A percentile compares a stretch with the other conserved stretches of the same genome.
These are phyloP conservation scores for Hemithea aestivaria DNA, from an alignment of 2,888 invertebrate genomes.

Conservation along the genomic window DNA sequence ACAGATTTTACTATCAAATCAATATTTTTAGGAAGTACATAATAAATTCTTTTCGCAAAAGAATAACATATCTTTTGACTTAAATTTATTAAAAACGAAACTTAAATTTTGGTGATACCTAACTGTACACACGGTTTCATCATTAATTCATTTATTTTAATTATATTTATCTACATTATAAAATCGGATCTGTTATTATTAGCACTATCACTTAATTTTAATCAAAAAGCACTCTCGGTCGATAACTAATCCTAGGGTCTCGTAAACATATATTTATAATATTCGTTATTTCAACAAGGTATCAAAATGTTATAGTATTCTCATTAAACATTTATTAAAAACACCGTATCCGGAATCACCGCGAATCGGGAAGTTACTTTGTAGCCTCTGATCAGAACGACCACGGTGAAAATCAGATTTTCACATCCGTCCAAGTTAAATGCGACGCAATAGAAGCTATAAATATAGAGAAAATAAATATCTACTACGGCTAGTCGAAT, in stretches of 20 bases:
- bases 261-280: constrained; percentile 32
- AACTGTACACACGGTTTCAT: constrained; percentile 26
- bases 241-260: constrained; percentile 31
- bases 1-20: constrained; percentile 26
- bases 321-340: constrained; percentile 10
- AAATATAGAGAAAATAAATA: constrained; percentile 70
- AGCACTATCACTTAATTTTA: constrained; percentile 54
- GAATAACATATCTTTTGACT: constrained; percentile 63
- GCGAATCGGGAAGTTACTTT: constrained; percentile 24
- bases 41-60: constrained; percentile 75
- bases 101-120: constrained; percentile 45
- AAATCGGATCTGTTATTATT: constrained; percentile 33
- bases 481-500: constrained; percentile 63
- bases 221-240: constrained; percentile 71
- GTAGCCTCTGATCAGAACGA: constrained; percentile 30
- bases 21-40: constrained; percentile 56
- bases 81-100: constrained; percentile 44
- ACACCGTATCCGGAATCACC: constrained; percentile 18
- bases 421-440: constrained; percentile 62
- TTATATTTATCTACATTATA: constrained; percentile 16
- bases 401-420: constrained; percentile 56
- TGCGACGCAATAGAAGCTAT: constrained; percentile 62
- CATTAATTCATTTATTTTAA: constrained; percentile 31
- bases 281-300: constrained; percentile 28
- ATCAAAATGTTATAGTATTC: constrained; percentile 32